phyloP scores from a whole-genome alignment of 2,888 invertebrate species.

The Platypus cylindrus region DNA sequence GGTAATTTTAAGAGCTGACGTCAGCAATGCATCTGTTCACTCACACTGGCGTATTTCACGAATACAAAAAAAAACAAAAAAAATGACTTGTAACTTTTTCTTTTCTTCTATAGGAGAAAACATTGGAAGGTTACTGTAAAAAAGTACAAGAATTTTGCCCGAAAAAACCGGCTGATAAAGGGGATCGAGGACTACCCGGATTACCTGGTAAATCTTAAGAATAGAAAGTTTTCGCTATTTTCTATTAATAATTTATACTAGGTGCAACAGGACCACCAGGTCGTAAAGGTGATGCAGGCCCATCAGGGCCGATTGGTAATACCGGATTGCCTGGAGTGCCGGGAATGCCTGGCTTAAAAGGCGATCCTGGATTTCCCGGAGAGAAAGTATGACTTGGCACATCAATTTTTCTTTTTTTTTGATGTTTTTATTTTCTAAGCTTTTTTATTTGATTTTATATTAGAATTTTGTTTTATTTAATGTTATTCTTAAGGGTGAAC shows the following conservation, averaged over 20 bases:
- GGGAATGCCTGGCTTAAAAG: constrained; percentile 33
- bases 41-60: too few relatives aligned
- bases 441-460: too few relatives aligned
- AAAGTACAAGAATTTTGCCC: constrained; percentile 68
- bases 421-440: too few relatives aligned
- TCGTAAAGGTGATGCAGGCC: constrained; percentile 13
- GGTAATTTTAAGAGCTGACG: too few relatives aligned
- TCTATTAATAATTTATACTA: constrained; percentile 2
- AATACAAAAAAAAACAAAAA: not conserved
- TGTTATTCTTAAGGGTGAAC: constrained; percentile 37
- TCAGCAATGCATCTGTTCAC: too few relatives aligned
- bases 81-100: not conserved
- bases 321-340: constrained; percentile 11
- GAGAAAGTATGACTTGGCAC: constrained; percentile 35
- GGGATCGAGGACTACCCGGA: constrained; percentile 16
- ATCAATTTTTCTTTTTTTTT: too few relatives aligned
- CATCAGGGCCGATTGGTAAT: constrained; percentile 6
- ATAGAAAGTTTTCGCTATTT: too few relatives aligned
- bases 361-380: constrained; percentile 36
- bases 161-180: constrained; percentile 22
- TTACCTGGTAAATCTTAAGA: constrained; percentile 11
- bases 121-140: constrained; percentile 73
- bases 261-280: constrained; percentile 13
- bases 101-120: constrained; percentile 52
- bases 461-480: constrained; percentile 1